A percentile compares a stretch with the other conserved stretches of the same genome.
phyloP scores from a whole-genome alignment of 2,113 vertebrate species.

The Microcebus ravelobensis region DNA sequence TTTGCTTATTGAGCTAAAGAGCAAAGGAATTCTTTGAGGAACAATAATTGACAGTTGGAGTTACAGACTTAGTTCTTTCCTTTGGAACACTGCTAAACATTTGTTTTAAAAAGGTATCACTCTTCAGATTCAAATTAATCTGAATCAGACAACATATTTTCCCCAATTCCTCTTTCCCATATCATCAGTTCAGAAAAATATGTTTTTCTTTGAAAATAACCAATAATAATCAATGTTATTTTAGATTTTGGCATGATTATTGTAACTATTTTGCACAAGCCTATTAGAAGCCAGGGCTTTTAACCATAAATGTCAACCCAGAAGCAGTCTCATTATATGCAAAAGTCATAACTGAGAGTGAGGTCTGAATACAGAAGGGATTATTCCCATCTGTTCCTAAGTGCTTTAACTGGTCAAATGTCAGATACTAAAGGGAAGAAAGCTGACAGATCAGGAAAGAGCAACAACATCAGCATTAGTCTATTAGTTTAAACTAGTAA shows the following conservation, averaged over 20 bases:
- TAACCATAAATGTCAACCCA: not conserved
- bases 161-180: not conserved
- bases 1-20: constrained; percentile 28
- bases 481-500: not conserved
- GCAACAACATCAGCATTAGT: not conserved
- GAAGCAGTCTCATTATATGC: constrained; percentile 22
- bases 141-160: not conserved
- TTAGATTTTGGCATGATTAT: not conserved
- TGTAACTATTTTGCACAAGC: not conserved
- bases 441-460: not conserved
- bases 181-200: not conserved
- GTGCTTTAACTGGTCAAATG: constrained; percentile 43
- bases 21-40: not conserved
- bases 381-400: not conserved
- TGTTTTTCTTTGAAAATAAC: constrained; percentile 11
- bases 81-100: constrained; percentile 15
- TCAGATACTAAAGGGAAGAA: constrained; percentile 43
- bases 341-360: not conserved
- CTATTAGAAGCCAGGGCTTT: not conserved
- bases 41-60: not conserved
- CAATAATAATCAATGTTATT: not conserved
- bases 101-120: constrained; percentile 20
- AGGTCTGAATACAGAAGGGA: constrained; percentile 18
- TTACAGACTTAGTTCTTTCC: not conserved
- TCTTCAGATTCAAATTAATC: constrained; percentile 38